Conservation (phyloP, 2,113 vertebrate genomes). For the Camelus bactrianus region DNA sequence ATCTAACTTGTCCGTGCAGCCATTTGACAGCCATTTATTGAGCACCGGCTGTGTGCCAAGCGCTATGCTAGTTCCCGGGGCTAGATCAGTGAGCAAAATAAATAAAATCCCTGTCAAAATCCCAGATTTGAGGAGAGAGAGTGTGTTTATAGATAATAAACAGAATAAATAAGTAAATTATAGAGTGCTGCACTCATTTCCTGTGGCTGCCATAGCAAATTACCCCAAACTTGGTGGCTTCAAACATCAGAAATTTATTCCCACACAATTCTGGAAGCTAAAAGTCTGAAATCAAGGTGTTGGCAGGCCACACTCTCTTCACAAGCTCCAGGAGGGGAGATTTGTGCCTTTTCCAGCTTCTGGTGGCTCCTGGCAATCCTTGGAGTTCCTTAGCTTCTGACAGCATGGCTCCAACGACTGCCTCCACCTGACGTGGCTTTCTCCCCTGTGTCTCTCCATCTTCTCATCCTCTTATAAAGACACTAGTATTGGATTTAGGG, state of each 20-base stretch:
- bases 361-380: neutral
- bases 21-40: neutral
- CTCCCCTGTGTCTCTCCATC: neutral
- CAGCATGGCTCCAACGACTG: neutral
- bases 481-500: neutral
- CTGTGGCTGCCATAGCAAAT: neutral
- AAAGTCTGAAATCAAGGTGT: neutral
- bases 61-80: neutral
- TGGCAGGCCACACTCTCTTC: neutral
- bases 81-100: neutral
- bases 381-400: neutral
- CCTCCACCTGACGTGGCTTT: neutral
- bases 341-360: neutral
- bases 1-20: neutral
- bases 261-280: neutral
- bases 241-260: neutral
- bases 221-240: neutral
- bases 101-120: neutral
- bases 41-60: neutral
- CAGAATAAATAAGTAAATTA: conserved; percentile 24
- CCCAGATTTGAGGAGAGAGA: neutral
- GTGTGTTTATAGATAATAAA: neutral
- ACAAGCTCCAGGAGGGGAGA: neutral
- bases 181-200: neutral
- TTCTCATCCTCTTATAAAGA: neutral